A percentile compares a stretch with the other conserved stretches of the same genome.
Evolutionary conservation across 2,113 vertebrate species (phyloP).

Genomic region (Planiliza haematocheilus): DNA sequence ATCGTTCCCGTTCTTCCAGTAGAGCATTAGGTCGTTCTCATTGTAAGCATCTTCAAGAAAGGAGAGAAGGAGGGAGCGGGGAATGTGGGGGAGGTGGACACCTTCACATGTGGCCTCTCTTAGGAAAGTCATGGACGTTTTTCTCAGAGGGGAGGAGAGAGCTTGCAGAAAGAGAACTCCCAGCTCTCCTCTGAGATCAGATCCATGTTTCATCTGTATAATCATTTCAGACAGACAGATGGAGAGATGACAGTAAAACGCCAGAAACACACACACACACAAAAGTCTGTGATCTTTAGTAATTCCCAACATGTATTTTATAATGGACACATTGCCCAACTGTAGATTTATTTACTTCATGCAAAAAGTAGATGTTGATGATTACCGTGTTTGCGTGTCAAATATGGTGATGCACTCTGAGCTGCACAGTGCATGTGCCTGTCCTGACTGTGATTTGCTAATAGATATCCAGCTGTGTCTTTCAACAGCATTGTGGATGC

Average conservation of each 20-base stretch:
- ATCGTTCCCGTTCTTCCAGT: constrained; percentile 94
- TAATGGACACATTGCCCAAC: constrained; percentile 46
- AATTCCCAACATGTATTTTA: too few relatives aligned
- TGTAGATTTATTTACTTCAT: constrained; percentile 34
- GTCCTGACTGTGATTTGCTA: not conserved
- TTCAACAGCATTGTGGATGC: not conserved
- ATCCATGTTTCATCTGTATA: constrained; percentile 40
- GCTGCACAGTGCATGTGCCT: not conserved
- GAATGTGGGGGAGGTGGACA: constrained; percentile 8
- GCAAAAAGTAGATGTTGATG: constrained; percentile 9
- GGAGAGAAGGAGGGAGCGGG: constrained; percentile 48
- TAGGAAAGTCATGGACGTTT: constrained; percentile 50
- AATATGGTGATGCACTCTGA: constrained; percentile 2
- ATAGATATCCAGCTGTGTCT: not conserved
- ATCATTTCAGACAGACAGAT: not conserved
- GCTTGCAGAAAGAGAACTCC: constrained; percentile 10
- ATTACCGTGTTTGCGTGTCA: constrained; percentile 6
- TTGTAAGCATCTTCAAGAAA: constrained; percentile 90
- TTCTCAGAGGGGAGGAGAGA: constrained; percentile 62
- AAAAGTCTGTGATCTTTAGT: too few relatives aligned
- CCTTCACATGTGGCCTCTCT: constrained; percentile 56
- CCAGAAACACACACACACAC: not conserved
- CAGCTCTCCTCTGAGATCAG: constrained; percentile 59
- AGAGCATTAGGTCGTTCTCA: constrained; percentile 93
- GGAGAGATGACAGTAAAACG: not conserved